phyloP scores from a whole-genome alignment of 2,797 vertebrate species.

The Rousettus madagascariensis region DNA sequence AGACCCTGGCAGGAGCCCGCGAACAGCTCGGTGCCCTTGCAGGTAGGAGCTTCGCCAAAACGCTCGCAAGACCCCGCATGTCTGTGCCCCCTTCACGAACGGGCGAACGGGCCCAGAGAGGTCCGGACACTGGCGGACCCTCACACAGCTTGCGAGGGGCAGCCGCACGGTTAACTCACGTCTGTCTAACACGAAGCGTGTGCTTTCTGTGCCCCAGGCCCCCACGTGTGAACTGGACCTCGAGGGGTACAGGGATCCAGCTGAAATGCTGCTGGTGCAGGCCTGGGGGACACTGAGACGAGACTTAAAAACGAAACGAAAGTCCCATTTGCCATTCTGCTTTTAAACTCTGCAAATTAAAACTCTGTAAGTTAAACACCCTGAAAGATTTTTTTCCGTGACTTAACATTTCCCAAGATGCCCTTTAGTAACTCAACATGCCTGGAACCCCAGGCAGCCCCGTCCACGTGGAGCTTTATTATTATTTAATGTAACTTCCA shows the following conservation, averaged over 20 bases:
- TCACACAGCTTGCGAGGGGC: background rate
- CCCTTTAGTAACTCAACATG: background rate
- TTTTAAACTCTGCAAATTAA: background rate
- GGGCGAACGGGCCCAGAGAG: background rate
- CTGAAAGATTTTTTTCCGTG: background rate
- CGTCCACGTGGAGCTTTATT: background rate
- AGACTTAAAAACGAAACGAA: background rate
- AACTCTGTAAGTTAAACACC: background rate
- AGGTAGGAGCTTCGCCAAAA: background rate
- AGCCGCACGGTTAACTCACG: background rate
- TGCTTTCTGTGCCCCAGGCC: background rate
- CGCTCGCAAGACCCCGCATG: background rate
- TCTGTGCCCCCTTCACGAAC: background rate
- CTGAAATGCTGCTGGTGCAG: background rate
- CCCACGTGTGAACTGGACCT: background rate
- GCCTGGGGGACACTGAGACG: accelerated
- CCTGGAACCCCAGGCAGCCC: background rate
- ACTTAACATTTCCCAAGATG: background rate
- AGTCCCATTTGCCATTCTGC: background rate
- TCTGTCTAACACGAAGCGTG: background rate
- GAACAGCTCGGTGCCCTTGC: background rate
- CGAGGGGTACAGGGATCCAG: too few species aligned
- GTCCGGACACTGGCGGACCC: background rate
- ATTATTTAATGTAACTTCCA: background rate
- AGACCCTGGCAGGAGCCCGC: background rate